These are phyloP conservation scores for Orthosia gothica DNA, from an alignment of 2,888 invertebrate genomes.

Conservation along the genomic window DNA sequence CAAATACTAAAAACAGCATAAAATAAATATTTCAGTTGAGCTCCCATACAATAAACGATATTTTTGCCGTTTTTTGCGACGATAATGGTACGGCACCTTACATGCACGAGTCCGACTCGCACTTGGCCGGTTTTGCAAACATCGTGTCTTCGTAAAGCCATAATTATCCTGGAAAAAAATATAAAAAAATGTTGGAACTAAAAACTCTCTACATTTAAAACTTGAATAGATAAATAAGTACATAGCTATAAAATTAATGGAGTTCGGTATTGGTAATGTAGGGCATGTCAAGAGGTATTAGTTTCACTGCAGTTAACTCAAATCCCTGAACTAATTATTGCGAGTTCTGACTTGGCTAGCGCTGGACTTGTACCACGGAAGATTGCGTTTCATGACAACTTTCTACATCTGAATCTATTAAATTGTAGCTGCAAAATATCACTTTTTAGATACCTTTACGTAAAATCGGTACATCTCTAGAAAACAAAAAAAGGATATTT, in stretches of 20 bases:
- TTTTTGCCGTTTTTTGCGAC: no score
- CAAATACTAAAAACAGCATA: no score
- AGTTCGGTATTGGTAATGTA: conserved; percentile 39
- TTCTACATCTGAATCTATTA: background rate
- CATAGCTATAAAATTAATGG: conserved; percentile 1
- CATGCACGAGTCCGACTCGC: no score
- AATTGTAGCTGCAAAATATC: background rate
- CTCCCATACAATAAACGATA: no score
- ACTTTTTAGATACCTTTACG: background rate
- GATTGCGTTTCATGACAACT: conserved; percentile 45
- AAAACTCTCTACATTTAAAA: background rate
- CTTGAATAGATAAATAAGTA: background rate
- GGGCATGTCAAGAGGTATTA: conserved; percentile 46
- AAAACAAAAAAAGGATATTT: background rate
- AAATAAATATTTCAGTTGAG: no score
- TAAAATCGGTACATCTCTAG: background rate
- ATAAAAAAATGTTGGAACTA: background rate
- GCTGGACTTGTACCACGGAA: conserved; percentile 30
- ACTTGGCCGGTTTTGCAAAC: no score
- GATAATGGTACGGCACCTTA: no score
- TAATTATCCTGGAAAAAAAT: no score
- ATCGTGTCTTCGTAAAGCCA: no score
- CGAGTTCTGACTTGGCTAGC: conserved; percentile 50
- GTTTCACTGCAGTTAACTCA: conserved; percentile 52
- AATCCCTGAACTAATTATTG: conserved; percentile 61